Base-by-base conservation (phyloP, 2,113 vertebrate genomes). In the Heterotis niloticus region DNA sequence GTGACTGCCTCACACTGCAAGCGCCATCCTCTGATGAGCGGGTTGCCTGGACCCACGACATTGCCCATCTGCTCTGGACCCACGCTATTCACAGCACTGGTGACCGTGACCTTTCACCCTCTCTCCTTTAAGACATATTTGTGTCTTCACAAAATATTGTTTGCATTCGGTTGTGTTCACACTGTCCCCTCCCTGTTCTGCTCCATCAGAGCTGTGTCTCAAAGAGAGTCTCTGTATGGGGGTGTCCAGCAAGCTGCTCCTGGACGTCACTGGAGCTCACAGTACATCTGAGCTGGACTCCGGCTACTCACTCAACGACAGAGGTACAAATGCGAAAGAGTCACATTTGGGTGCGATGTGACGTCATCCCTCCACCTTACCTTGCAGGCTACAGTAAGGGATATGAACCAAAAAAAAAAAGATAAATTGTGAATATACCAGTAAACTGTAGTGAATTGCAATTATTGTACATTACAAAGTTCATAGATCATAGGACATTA, bases 151-250 rank as follows among this genome's bases (percentile, higher is more conserved):
- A 44, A 44, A 44, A 7, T 7, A 7, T 7, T 44, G 2, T 20
- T 14, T 23, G 0, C 4, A 52, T 44, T 7, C 2, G 7, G 34
- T 18, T 59, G 23, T 28, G 59, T 2, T 20, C 12, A 74, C 14
- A n/a, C 13, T 11, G 71, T 44, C 2, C n/a, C 51, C 76, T 17
- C 77, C 28, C 20, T 18, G 2, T 60, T n/a, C 17, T 9, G 60
- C 26, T 75, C 59, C 54, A 29, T 18, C 87, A 96, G 95, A 96
- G 84, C 81, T 95, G 86, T 94, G 94, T 81, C 87, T 94, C 52
- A 95, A 95, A 88, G 95, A 96, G 88, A 94, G 94, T 44, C 91
- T 95, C 24, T 95, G 94, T 79, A 94, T 96, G 93, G 95, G 94
- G 10, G 82, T 95, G 62, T 95, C 94, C 79, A 95, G 95, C 77